Evolutionary conservation across 30 jellyfish, hydroid and myxozoan genomes (phyloP), one percentile per base, ranked within the genome.

Genomic region (Cassiopea andromeda): DNA sequence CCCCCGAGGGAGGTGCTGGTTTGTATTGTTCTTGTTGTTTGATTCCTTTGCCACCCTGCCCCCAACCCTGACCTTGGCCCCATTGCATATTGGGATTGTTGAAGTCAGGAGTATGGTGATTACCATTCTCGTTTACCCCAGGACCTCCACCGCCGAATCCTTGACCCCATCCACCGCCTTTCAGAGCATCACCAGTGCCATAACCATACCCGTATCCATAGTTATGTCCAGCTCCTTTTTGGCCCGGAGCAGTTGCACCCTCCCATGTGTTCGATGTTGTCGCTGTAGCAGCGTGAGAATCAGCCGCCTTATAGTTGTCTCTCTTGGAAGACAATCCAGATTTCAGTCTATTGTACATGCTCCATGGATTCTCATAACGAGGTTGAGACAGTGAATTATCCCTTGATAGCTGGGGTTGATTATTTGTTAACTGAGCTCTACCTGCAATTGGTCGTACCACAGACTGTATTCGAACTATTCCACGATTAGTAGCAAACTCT

Each of bases 91-190:
- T 64, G 15, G 82, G 82, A 49, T 81, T 89, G 44, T 60, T 75
- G 69, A 81, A 73, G 72, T 89, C 97, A 0, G 91, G 93, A 2
- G 89, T 80, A 49, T 82, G 97, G 47, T 90, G 93, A 78, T 82
- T 84, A 44, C 90, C 87, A 6, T 73, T 73, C 54, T 74, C 77
- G n/a, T 84, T 84, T 1, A 73, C 93, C 19, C 95, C 90, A 1
- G 93, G 93, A 2, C 97, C 97, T 12, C 97, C 97, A 3, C 97
- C 97, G 1, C 97, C 93, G 27, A 69, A 74, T 0, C 97, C 97
- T 72, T 84, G 93, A 12, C 97, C 97, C 91, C 92, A 90, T 46
- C 97, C 97, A 3, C 89, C 91, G 14, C 97, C 97, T 80, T 83
- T 84, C 77, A 83, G 50, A 27, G 88, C 69, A 73, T 84, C 90